A percentile compares a stretch with the other conserved stretches of the same genome.
Conservation (phyloP, 2,113 vertebrate species). For the Cyphomyrus discorhynchus region DNA sequence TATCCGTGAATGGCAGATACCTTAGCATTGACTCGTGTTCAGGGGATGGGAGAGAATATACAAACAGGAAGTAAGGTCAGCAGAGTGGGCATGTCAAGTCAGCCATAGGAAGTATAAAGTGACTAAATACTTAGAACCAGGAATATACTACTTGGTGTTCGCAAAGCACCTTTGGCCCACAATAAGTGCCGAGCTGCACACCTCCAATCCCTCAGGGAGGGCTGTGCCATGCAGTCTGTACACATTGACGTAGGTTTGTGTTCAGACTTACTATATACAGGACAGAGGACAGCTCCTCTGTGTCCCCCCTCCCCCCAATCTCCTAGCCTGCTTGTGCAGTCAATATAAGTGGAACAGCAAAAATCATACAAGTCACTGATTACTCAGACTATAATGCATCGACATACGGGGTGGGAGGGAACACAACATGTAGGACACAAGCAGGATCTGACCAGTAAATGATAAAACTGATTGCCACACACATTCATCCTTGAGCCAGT, state of each 20-base stretch:
- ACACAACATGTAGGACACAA: not conserved
- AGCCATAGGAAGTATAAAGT: not conserved
- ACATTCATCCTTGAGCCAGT: not conserved
- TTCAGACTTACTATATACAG: not conserved
- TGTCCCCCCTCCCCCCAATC: no score
- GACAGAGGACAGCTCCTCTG: not conserved
- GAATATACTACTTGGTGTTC: not conserved
- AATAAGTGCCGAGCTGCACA: not conserved
- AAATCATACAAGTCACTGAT: not conserved
- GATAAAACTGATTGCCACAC: not conserved
- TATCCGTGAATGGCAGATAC: not conserved
- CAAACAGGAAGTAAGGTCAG: not conserved
- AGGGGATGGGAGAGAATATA: not conserved
- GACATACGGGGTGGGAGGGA: not conserved
- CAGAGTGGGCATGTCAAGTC: not conserved
- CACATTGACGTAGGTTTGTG: not conserved
- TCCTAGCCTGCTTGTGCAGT: not conserved
- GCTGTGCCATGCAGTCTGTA: not conserved
- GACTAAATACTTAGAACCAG: not conserved
- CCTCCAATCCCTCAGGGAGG: not conserved
- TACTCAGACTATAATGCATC: not conserved
- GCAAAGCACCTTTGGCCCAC: constrained; percentile 1
- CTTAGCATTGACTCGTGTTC: not conserved
- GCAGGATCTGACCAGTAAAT: not conserved
- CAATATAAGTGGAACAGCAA: not conserved